Base-by-base conservation (phyloP, 2,113 vertebrate species). In the Smithornis capensis region DNA sequence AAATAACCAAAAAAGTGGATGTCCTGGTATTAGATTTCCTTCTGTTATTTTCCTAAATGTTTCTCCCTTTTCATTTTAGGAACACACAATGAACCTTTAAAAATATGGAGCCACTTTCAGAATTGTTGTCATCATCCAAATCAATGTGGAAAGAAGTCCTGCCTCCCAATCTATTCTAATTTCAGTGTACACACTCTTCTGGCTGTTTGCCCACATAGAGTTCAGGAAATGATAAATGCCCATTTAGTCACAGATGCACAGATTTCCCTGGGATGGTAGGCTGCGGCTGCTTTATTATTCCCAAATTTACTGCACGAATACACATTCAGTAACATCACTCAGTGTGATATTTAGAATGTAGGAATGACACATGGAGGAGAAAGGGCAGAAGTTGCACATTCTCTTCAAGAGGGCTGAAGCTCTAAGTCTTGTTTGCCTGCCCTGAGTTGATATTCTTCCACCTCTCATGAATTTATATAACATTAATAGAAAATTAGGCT, bases 81-180 rank as follows among this genome's bases (percentile, higher is more conserved):
- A 95, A 91, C 47, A 89, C 53, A 86, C 83, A 95, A 70, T n/a
- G 80, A 95, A 88, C 57, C 40, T 94, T 97, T 95, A 92, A 97
- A 96, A 93, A 87, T 80, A 33, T 68, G 25, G 83, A 59, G 24
- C 88, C 93, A 86, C 83, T 97, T 92, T 97, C 81, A 95, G 91
- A 94, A 80, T 92, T 87, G 83, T 85, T 97, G 56, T 93, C 71
- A 10, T 97, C 95, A 94, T 95, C 87, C 52, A 90, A 93, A 97
- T 96, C 96, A 96, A 95, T 97, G 95, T 95, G 85, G 91, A 97
- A 90, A 73, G 84, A 94, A 94, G 92, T 89, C 76, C 82, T 89
- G 82, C 91, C 85, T 97, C 92, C 68, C 89, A 60, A 93, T 97
- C 95, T 97, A 91, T 97, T 97, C 94, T 97, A 91, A 97, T 97